These are phyloP conservation scores for Drosophila orosa DNA, from an alignment of 1,140 invertebrate species.

Conservation along the genomic window DNA sequence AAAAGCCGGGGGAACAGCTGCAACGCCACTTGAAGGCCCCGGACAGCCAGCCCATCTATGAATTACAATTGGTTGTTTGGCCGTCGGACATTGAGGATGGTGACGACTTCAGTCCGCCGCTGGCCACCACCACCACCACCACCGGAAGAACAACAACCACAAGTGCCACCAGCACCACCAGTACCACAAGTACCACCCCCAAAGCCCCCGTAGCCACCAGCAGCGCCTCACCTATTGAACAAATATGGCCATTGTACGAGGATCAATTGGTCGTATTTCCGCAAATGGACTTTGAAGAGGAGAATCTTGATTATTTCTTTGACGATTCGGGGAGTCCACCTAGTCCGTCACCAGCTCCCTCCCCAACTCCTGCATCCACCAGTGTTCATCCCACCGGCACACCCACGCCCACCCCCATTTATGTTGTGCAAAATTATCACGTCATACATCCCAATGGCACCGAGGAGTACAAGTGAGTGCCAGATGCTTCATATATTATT, in stretches of 20 bases:
- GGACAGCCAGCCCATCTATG: conserved; percentile 75
- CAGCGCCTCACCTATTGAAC: conserved; percentile 27
- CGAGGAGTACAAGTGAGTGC: conserved; percentile 68
- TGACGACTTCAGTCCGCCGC: conserved; percentile 42
- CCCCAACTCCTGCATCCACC: conserved; percentile 9
- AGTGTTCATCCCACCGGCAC: conserved; percentile 10
- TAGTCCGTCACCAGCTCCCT: conserved; percentile 1
- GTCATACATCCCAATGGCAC: conserved; percentile 69
- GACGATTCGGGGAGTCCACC: conserved; percentile 47
- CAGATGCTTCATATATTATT: not conserved
- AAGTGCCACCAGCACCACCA: not conserved
- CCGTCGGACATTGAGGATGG: conserved; percentile 67
- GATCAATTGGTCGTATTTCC: conserved; percentile 81
- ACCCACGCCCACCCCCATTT: conserved; percentile 32
- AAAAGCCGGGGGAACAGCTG: conserved; percentile 12
- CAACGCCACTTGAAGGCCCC: conserved; percentile 53
- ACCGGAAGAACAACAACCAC: conserved; percentile 25
- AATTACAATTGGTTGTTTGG: conserved; percentile 82
- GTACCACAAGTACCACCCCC: conserved; percentile 13
- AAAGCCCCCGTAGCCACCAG: not conserved
- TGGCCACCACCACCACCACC: conserved; percentile 37
- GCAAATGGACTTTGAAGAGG: conserved; percentile 79
- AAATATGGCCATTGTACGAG: conserved; percentile 68
- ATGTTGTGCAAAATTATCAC: conserved; percentile 71
- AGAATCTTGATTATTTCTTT: conserved; percentile 80